These are phyloP conservation scores for Chrysogorgia sp. DNA, from an alignment of 92 coral and sea anemone species.

Conservation along the genomic window DNA sequence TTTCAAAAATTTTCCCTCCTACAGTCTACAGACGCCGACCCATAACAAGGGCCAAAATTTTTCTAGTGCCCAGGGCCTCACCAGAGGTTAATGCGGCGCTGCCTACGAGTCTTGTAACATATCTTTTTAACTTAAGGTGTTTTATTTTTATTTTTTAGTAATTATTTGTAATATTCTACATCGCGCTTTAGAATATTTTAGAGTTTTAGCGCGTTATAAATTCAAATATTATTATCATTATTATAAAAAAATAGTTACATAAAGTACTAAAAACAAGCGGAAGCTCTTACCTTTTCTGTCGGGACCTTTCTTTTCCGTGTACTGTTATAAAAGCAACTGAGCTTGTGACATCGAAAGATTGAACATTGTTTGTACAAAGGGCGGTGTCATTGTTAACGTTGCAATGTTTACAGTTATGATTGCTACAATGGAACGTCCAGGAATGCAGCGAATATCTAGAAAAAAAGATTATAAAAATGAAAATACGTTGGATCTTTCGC, in stretches of 20 bases:
- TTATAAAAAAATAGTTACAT: not conserved
- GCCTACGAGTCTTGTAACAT: no score
- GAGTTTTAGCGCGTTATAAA: no score
- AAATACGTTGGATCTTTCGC: not conserved
- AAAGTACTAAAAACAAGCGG: not conserved
- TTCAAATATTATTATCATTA: no score
- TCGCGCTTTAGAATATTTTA: no score
- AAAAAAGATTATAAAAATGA: not conserved
- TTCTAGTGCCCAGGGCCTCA: no score
- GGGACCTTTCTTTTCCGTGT: slow-evolving; percentile 63
- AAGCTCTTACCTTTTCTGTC: slow-evolving; percentile 72
- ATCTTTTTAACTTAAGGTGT: no score
- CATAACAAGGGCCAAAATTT: no score
- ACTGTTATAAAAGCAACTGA: slow-evolving; percentile 80
- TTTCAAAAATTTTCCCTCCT: no score
- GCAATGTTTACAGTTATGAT: slow-evolving; percentile 23
- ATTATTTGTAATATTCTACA: no score
- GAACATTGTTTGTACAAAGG: slow-evolving; percentile 54
- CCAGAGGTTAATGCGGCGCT: no score
- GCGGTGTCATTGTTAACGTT: slow-evolving; percentile 49
- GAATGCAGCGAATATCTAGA: not conserved
- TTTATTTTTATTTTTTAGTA: no score
- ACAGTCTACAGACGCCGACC: no score
- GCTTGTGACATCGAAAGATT: slow-evolving; percentile 72
- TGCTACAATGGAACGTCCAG: slow-evolving; percentile 22